Evolutionary conservation across 2,797 vertebrate species (phyloP), one percentile per base, ranked within the genome.

Genomic region (Epinephelus awoara): DNA sequence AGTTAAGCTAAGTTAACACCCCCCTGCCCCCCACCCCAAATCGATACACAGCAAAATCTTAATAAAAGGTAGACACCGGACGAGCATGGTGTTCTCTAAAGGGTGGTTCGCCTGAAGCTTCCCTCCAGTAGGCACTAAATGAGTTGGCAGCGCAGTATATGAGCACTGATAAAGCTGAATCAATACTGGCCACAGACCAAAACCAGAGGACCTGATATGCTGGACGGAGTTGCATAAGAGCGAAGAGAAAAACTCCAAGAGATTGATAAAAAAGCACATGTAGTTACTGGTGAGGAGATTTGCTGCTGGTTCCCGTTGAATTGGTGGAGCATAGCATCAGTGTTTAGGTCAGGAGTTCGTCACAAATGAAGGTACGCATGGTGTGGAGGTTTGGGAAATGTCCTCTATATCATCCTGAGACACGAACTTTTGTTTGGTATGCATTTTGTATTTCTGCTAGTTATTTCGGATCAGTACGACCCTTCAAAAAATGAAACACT

Each of bases 151-250:
- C 8, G 5, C 51, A 59, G n/a, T 67, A 59, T 65, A 72, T 44
- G 66, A 74, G 62, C 25, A 47, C 61, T 73, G 57, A 79, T 63
- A 64, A 57, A 70, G 46, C 46, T 14, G 15, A 67, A 85, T 85
- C 75, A 80, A 77, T 78, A 66, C 66, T 72, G 66, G 50, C 70
- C 67, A 57, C n/a, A 38, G 57, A 65, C 23, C 59, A 70, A 62
- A 67, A 66, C 29, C 58, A 69, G 66, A 76, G 6, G 55, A 62
- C 67, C 47, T 25, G 17, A 64, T 80, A 51, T 52, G 55, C 25
- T 6, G n/a, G 49, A 50, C 15, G 10, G 63, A 72, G 77, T 82
- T 67, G 56, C 75, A 61, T 29, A 56, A 21, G 55, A 65, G 11
- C 52, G 51, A 79, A 6, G 40, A 72, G 55, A 79, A 59, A 72